Percentiles rank a stretch among this genome's conserved stretches.
These are phyloP conservation scores for Scaptomyza pallida DNA, from an alignment of 1,140 invertebrate species.

Conservation along the genomic window DNA sequence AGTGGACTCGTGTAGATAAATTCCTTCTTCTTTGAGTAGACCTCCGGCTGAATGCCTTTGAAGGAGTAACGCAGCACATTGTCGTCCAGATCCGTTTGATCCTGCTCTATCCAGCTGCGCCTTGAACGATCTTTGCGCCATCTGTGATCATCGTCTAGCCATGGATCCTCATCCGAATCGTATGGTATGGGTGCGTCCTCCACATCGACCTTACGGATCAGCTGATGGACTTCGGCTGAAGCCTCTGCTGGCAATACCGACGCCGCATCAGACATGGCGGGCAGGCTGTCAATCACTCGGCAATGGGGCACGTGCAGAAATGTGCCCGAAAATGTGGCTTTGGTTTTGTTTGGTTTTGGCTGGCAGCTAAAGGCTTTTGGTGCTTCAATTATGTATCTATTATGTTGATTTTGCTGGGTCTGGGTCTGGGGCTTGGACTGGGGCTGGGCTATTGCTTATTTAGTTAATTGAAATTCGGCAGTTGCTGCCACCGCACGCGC, in stretches of 20 bases:
- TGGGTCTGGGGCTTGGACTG: no score
- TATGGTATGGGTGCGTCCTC: background rate
- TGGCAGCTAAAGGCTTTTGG: constrained; percentile 2
- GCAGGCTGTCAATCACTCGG: constrained; percentile 21
- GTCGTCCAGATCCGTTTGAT: constrained; percentile 29
- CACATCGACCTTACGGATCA: constrained; percentile 5
- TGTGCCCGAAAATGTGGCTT: constrained; percentile 7
- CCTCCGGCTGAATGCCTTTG: constrained; percentile 74
- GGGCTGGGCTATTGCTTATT: no score
- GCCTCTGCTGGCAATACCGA: constrained; percentile 4
- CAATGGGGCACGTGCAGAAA: constrained; percentile 24
- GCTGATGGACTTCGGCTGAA: constrained; percentile 14
- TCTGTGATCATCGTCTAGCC: background rate
- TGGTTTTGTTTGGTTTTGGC: constrained; percentile 10
- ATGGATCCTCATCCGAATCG: background rate
- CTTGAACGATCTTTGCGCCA: background rate
- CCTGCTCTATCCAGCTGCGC: background rate
- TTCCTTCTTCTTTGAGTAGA: constrained; percentile 76
- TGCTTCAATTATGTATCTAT: constrained; percentile 37
- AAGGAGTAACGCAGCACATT: constrained; percentile 63
- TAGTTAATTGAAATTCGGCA: constrained; percentile 75
- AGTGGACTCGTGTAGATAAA: constrained; percentile 66
- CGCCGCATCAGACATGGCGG: constrained; percentile 23
- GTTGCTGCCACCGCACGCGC: constrained; percentile 52
- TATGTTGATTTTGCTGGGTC: constrained; percentile 47